Percentiles rank a stretch among this genome's conserved stretches.
These are phyloP conservation scores for Himalopsyche phryganea DNA, from an alignment of 1,140 invertebrate species.

Conservation along the genomic window DNA sequence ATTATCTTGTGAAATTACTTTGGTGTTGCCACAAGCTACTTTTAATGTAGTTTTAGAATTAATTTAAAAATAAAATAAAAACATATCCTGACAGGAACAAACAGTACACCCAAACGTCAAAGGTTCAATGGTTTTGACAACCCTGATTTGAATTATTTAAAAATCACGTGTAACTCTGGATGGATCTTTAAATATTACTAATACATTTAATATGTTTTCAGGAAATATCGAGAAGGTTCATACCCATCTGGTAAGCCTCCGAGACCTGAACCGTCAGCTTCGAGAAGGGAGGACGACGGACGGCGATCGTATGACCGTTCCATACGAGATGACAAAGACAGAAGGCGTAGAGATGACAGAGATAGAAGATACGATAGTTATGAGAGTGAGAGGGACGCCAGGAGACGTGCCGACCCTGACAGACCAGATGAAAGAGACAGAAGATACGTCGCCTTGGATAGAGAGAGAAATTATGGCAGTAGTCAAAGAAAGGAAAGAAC, in stretches of 20 bases:
- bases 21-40: too few relatives aligned
- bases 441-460: constrained; percentile 14
- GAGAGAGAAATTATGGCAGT: constrained; percentile 2
- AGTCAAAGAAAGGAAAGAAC: constrained; percentile 21
- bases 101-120: too few relatives aligned
- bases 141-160: too few relatives aligned
- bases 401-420: constrained; percentile 33
- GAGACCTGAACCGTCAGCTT: constrained; percentile 36
- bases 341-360: constrained; percentile 38
- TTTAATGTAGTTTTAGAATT: too few relatives aligned
- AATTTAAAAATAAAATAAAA: too few relatives aligned
- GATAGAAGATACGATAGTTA: constrained; percentile 42
- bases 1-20: too few relatives aligned
- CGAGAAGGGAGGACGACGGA: constrained; percentile 30
- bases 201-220: constrained; percentile 25
- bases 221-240: constrained; percentile 45
- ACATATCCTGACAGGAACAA: too few relatives aligned
- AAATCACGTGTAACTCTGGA: too few relatives aligned
- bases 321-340: constrained; percentile 45
- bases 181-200: too few relatives aligned
- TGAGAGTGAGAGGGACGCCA: constrained; percentile 40
- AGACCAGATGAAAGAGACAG: constrained; percentile 29
- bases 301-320: constrained; percentile 32
- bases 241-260: constrained; percentile 46
- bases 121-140: too few relatives aligned